Evolutionary conservation across 2,797 vertebrate genomes (phyloP).

Genomic region (Cossypha niveicapilla): DNA sequence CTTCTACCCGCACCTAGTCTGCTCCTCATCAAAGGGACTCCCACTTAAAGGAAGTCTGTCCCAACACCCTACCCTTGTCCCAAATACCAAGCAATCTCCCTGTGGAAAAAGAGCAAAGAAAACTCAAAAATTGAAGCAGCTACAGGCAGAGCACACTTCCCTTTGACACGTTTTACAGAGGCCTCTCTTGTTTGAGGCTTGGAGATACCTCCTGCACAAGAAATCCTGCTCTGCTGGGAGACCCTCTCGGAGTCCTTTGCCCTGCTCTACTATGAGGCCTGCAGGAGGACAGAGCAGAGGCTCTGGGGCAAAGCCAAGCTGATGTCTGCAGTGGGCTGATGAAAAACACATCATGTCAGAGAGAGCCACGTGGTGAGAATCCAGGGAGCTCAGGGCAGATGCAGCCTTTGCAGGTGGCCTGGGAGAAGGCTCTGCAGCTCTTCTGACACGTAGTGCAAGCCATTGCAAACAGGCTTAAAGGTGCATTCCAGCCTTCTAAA

Average conservation of each 20-base stretch:
- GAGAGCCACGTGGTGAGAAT: background rate
- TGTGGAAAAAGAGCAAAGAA: background rate
- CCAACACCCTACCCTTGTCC: background rate
- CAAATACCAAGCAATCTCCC: background rate
- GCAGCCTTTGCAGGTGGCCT: background rate
- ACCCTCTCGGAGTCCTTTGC: background rate
- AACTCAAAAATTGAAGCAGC: background rate
- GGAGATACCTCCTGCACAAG: background rate
- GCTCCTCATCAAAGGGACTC: background rate
- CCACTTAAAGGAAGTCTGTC: background rate
- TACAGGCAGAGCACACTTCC: background rate
- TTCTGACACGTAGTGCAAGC: background rate
- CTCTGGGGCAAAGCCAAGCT: background rate
- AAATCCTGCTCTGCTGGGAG: background rate
- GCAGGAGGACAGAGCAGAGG: background rate
- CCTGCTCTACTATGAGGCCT: accelerated
- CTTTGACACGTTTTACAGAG: background rate
- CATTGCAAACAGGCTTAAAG: background rate
- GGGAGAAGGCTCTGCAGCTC: background rate
- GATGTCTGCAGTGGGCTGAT: background rate
- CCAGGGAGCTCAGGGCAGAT: background rate
- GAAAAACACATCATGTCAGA: background rate
- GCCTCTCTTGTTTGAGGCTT: background rate
- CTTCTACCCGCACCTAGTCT: background rate
- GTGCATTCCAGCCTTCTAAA: background rate